These are phyloP conservation scores for Acrossocheilus fasciatus DNA, from an alignment of 2,797 vertebrate genomes.

Conservation along the genomic window DNA sequence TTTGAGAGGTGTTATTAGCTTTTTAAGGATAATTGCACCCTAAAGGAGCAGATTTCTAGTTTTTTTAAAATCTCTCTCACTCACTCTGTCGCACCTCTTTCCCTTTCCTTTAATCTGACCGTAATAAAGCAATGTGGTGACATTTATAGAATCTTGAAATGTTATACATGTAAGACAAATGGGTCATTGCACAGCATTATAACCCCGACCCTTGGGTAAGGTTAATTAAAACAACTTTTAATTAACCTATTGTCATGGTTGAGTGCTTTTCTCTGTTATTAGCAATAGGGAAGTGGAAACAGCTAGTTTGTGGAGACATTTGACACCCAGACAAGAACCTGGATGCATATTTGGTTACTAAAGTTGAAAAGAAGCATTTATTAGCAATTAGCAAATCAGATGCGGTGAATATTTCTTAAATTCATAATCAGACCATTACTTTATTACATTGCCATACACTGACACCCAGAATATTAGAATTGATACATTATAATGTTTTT, in stretches of 20 bases:
- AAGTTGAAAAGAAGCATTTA: neutral
- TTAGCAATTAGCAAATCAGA: neutral
- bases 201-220: conserved; percentile 33
- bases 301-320: conserved; percentile 1
- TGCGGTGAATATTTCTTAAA: neutral
- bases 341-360: neutral
- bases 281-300: neutral
- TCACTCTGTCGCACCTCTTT: neutral
- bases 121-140: conserved; percentile 30
- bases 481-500: no score
- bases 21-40: conserved; percentile 22
- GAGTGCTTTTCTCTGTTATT: conserved; percentile 42
- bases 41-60: neutral
- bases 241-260: conserved; percentile 51
- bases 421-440: neutral
- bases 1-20: conserved; percentile 1
- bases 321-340: conserved; percentile 5
- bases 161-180: conserved; percentile 48
- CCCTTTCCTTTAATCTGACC: conserved; percentile 1
- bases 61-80: neutral
- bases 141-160: conserved; percentile 52
- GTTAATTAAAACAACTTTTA: conserved; percentile 51
- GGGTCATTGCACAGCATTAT: conserved; percentile 42
- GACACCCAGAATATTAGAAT: neutral
- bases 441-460: neutral